These are phyloP conservation scores for Orchesella cincta DNA, from an alignment of 1,140 invertebrate genomes.

Conservation along the genomic window DNA sequence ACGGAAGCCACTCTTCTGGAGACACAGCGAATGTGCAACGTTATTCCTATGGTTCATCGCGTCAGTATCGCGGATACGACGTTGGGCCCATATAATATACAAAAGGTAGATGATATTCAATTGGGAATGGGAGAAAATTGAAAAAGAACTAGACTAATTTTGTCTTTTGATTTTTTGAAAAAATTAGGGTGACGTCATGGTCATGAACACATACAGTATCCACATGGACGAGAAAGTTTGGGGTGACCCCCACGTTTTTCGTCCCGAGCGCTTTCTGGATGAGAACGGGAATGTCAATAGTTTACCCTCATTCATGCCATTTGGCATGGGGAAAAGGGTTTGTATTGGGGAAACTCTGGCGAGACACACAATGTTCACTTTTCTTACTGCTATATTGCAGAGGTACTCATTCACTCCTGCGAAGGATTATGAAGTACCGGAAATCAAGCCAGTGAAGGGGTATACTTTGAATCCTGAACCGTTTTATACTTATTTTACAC, in stretches of 20 bases:
- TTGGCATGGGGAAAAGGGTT: slow-evolving; percentile 75
- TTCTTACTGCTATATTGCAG: slow-evolving; percentile 76
- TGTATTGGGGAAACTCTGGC: slow-evolving; percentile 85
- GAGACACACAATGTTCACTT: slow-evolving; percentile 80
- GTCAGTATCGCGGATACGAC: slow-evolving; percentile 70
- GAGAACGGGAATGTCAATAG: slow-evolving; percentile 66
- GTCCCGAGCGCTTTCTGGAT: slow-evolving; percentile 75
- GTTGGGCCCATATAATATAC: slow-evolving; percentile 71
- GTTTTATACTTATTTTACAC: slow-evolving; percentile 38
- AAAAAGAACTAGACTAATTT: background rate
- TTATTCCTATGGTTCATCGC: slow-evolving; percentile 76
- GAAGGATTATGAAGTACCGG: slow-evolving; percentile 26
- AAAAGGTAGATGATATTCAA: slow-evolving; percentile 63
- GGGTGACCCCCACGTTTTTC: slow-evolving; percentile 70
- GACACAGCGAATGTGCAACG: slow-evolving; percentile 74
- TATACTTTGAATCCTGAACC: slow-evolving; percentile 44
- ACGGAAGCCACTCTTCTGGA: slow-evolving; percentile 76
- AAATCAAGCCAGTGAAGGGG: slow-evolving; percentile 33
- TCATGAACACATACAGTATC: slow-evolving; percentile 75
- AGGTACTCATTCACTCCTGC: slow-evolving; percentile 66
- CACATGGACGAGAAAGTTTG: slow-evolving; percentile 72
- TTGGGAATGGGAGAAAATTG: background rate
- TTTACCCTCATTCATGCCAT: slow-evolving; percentile 71
- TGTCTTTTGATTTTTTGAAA: slow-evolving; percentile 49
- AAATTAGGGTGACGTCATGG: slow-evolving; percentile 80